Evolutionary conservation across 2,113 vertebrate genomes (phyloP).

Genomic region (Rhynchomys soricoides): DNA sequence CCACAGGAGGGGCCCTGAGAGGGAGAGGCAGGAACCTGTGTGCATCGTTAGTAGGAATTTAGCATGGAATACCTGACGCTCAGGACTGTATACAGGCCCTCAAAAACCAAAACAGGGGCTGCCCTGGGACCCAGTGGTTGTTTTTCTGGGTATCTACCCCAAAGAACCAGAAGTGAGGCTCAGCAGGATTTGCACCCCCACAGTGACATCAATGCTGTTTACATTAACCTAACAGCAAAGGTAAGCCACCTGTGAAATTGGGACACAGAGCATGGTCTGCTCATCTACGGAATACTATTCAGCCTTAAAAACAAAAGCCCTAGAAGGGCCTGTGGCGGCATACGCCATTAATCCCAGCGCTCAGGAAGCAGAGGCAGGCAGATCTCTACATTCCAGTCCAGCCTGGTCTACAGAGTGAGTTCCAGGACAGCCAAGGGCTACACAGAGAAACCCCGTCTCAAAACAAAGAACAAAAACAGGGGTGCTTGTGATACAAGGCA

Average conservation of each 20-base stretch:
- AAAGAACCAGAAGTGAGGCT: background rate
- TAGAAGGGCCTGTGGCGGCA: background rate
- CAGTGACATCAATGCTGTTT: background rate
- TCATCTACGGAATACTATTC: background rate
- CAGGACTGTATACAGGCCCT: background rate
- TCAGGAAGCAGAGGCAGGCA: background rate
- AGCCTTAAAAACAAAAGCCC: background rate
- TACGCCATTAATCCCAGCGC: background rate
- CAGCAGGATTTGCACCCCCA: no score
- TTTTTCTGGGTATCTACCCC: no score
- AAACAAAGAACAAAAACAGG: background rate
- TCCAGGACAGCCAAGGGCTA: background rate
- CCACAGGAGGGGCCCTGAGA: background rate
- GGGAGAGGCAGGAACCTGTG: no score
- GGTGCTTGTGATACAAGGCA: background rate
- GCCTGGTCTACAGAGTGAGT: background rate
- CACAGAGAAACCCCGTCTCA: background rate
- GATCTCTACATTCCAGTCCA: background rate
- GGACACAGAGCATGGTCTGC: background rate
- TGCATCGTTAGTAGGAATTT: accelerated
- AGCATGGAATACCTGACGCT: accelerated
- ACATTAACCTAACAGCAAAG: background rate
- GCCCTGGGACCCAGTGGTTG: accelerated
- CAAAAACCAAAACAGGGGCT: background rate
- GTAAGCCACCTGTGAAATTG: accelerated